A percentile compares a stretch with the other conserved stretches of the same genome.
phyloP scores from a whole-genome alignment of 2,113 vertebrate species.

The Laterallus jamaicensis region DNA sequence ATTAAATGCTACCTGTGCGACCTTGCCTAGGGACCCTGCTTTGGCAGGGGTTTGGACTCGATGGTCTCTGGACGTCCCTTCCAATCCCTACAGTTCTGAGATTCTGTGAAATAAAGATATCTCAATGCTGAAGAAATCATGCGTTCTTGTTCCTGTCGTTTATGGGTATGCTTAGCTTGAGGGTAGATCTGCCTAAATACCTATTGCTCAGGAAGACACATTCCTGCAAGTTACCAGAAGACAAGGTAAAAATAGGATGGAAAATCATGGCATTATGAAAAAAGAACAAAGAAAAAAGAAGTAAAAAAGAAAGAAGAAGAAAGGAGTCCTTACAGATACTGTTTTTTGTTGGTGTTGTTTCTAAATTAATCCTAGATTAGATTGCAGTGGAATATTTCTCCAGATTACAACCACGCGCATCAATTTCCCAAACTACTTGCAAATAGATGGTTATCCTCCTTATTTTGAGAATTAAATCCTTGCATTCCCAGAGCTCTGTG shows the following conservation, averaged over 20 bases:
- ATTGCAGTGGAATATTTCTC: neutral
- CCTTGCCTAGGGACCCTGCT: no score
- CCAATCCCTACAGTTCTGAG: no score
- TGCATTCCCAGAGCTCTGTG: neutral
- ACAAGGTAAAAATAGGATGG: neutral
- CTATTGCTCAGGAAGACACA: neutral
- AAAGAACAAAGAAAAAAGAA: neutral
- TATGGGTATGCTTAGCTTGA: neutral
- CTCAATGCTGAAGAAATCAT: neutral
- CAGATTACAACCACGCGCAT: neutral
- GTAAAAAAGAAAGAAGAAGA: no score
- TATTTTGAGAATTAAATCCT: neutral
- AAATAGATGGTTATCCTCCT: neutral
- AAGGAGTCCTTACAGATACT: neutral
- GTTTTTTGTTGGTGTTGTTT: neutral
- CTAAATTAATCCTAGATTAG: neutral
- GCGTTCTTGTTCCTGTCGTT: neutral
- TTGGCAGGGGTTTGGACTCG: no score
- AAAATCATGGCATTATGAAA: neutral
- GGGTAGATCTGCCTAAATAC: neutral
- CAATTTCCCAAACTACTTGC: fast-evolving
- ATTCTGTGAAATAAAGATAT: neutral
- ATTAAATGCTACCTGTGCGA: no score
- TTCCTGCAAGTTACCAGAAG: neutral
- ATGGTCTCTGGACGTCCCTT: no score